phyloP scores from a whole-genome alignment of 1,140 invertebrate genomes.

The Pseudomyrmex concolor region DNA sequence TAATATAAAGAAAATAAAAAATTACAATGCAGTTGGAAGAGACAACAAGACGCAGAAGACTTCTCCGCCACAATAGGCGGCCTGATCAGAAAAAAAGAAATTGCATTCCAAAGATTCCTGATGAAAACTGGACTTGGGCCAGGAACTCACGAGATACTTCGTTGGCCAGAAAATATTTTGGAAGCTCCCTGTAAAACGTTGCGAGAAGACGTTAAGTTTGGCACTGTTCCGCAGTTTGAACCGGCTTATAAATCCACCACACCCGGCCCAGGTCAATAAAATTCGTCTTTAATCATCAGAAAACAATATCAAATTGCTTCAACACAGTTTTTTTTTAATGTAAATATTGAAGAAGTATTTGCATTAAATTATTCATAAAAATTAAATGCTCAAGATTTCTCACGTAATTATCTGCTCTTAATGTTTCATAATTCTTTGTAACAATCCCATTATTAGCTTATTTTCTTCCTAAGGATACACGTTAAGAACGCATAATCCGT shows the following conservation, averaged over 20 bases:
- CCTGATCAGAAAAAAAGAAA: not conserved
- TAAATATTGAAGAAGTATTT: not conserved
- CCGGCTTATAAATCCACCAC: conserved; percentile 33
- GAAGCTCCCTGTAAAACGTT: conserved; percentile 21
- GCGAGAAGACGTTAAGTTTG: conserved; percentile 55
- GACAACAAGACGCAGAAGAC: conserved; percentile 47
- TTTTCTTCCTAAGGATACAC: conserved; percentile 63
- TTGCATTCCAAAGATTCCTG: not conserved
- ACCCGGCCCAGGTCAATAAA: conserved; percentile 69
- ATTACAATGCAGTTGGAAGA: conserved; percentile 53
- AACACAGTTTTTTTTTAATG: not conserved
- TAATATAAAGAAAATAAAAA: not conserved
- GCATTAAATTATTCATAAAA: conserved; percentile 1
- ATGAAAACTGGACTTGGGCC: conserved; percentile 44
- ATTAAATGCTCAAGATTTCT: not conserved
- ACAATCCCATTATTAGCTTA: not conserved
- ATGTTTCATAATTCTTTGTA: not conserved
- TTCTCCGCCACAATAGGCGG: conserved; percentile 55
- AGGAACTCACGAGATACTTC: conserved; percentile 60
- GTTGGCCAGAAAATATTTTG: conserved; percentile 64
- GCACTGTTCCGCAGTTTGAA: conserved; percentile 46
- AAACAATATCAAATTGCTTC: not conserved
- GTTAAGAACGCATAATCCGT: conserved; percentile 59
- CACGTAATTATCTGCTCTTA: not conserved
- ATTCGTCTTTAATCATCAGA: not conserved